Evolutionary conservation across 2,113 vertebrate genomes (phyloP).

Genomic region (Blennius ocellaris): DNA sequence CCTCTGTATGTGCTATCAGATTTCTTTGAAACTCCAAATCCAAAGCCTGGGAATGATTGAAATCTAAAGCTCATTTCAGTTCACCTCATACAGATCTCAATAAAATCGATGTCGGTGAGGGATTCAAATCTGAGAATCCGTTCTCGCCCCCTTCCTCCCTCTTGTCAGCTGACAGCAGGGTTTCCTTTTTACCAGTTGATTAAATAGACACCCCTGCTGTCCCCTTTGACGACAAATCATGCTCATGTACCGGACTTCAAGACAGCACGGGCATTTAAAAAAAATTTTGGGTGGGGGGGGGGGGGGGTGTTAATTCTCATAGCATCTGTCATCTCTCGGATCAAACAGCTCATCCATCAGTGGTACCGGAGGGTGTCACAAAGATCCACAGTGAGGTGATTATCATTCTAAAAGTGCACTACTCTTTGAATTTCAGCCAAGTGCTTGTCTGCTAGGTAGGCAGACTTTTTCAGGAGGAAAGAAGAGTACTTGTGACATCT

Average conservation of each 20-base stretch:
- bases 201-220: conserved; percentile 46
- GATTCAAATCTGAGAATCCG: conserved; percentile 42
- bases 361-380: conserved; percentile 11
- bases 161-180: conserved; percentile 34
- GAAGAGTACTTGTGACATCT: conserved; percentile 54
- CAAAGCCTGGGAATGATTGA: conserved; percentile 30
- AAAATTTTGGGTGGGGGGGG: too few relatives aligned
- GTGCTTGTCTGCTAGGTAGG: conserved; percentile 31
- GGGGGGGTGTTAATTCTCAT: conserved; percentile 43
- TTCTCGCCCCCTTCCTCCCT: conserved; percentile 5
- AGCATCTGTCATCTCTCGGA: conserved; percentile 65
- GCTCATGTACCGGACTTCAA: conserved; percentile 3
- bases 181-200: conserved; percentile 47
- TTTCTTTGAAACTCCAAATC: conserved; percentile 27
- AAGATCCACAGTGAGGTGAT: conserved; percentile 51
- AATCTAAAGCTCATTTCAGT: conserved; percentile 24
- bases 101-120: conserved; percentile 57
- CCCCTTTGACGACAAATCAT: conserved; percentile 44
- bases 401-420: conserved; percentile 49
- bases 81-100: conserved; percentile 44
- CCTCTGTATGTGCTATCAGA: conserved; percentile 13
- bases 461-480: conserved; percentile 18
- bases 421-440: conserved; percentile 63
- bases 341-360: conserved; percentile 40
- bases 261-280: conserved; percentile 15